Percentiles rank a stretch among this genome's conserved stretches.
phyloP scores from a whole-genome alignment of 2,113 vertebrate genomes.

The Chrysemys picta region DNA sequence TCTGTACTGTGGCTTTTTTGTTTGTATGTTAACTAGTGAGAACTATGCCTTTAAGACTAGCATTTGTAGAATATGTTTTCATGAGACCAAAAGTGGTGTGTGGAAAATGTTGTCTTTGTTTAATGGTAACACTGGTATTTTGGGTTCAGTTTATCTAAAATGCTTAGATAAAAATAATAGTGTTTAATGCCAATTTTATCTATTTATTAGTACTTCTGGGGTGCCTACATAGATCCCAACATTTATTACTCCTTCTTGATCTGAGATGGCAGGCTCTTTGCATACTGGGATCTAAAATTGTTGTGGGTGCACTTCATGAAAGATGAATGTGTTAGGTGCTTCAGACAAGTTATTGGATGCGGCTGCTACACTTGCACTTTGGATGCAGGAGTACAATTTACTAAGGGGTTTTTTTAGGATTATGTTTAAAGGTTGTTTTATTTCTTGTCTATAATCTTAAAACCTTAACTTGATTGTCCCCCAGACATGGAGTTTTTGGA shows the following conservation, averaged over 20 bases:
- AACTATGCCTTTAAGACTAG: not conserved
- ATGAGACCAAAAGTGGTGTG: not conserved
- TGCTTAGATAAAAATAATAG: not conserved
- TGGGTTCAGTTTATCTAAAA: not conserved
- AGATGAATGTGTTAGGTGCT: not conserved
- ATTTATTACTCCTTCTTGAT: not conserved
- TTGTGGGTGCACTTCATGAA: not conserved
- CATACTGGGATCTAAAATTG: not conserved
- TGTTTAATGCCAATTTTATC: not conserved
- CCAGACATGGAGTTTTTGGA: slow-evolving; percentile 98
- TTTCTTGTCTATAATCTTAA: not conserved
- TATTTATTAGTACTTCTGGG: not conserved
- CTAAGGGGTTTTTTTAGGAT: not conserved
- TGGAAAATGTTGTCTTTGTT: not conserved
- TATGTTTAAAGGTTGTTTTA: not conserved
- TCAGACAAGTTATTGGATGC: not conserved
- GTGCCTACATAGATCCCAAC: not conserved
- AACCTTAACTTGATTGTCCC: slow-evolving; percentile 74
- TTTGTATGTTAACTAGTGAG: not conserved
- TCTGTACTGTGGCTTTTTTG: not conserved
- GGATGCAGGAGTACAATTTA: not conserved
- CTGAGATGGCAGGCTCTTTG: not conserved
- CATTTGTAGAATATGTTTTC: not conserved
- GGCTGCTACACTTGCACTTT: not conserved
- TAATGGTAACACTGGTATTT: not conserved